Evolutionary conservation across 2,888 invertebrate species (phyloP).

Genomic region (Cheiracanthium punctorium): DNA sequence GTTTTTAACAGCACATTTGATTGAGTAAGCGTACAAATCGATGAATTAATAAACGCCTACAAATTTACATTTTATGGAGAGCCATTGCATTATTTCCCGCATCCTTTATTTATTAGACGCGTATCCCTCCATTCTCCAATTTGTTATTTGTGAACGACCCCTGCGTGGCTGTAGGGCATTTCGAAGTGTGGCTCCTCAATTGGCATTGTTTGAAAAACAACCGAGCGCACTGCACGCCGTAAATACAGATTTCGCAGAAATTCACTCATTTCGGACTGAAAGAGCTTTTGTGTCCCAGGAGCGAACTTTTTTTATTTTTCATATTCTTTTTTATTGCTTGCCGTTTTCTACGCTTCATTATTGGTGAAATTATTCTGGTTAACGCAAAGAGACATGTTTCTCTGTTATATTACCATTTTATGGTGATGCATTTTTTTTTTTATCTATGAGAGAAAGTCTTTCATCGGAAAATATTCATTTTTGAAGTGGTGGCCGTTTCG

Average conservation of each 20-base stretch:
- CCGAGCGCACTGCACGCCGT: constrained; percentile 24
- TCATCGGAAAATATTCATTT: not conserved
- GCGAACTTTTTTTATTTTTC: not conserved
- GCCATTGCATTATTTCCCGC: too few species aligned
- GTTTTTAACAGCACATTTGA: too few species aligned
- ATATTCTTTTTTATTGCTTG: constrained; percentile 20
- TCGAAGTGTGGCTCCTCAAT: constrained; percentile 34
- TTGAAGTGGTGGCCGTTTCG: not conserved
- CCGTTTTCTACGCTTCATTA: constrained; percentile 28
- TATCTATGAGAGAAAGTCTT: not conserved
- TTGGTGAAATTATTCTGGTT: constrained; percentile 31
- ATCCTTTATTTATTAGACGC: too few species aligned
- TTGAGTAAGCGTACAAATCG: too few species aligned
- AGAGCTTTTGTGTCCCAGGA: constrained; percentile 42
- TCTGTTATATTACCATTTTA: not conserved
- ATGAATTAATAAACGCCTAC: too few species aligned
- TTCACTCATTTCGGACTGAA: constrained; percentile 24
- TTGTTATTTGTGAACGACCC: not conserved
- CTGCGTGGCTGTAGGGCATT: constrained; percentile 19
- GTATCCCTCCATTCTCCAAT: too few species aligned
- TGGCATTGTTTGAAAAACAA: constrained; percentile 43
- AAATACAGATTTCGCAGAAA: constrained; percentile 43
- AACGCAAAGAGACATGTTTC: not conserved
- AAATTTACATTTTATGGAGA: too few species aligned
- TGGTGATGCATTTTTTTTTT: not conserved